Conservation (phyloP, 2,888 invertebrate genomes). For the Tubulanus polymorphus region DNA sequence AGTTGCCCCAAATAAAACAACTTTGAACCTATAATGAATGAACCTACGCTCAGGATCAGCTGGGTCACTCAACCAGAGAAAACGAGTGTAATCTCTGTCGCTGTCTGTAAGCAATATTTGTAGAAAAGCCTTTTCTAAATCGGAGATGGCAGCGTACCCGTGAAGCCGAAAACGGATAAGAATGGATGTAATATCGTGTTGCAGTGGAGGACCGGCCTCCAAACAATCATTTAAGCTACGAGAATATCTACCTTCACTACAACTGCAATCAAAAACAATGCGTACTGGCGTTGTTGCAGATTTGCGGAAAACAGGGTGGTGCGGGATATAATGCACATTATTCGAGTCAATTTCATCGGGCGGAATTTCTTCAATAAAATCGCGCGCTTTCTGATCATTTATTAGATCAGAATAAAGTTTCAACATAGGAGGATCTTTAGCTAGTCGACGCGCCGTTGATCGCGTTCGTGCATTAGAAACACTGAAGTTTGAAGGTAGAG, state of each 20-base stretch:
- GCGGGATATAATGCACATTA: constrained; percentile 11
- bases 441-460: too few relatives aligned
- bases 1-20: constrained; percentile 11
- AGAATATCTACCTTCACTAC: constrained; percentile 6
- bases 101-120: constrained; percentile 11
- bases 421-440: too few relatives aligned
- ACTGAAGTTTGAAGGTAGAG: too few relatives aligned
- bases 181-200: constrained; percentile 13
- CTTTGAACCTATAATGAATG: constrained; percentile 9
- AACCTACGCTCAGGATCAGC: background rate
- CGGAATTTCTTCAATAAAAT: background rate
- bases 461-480: too few relatives aligned
- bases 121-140: constrained; percentile 18
- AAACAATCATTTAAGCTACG: constrained; percentile 21
- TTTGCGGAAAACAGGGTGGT: constrained; percentile 11
- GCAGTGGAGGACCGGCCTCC: constrained; percentile 18
- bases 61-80: too few relatives aligned
- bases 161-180: constrained; percentile 17
- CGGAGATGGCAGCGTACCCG: constrained; percentile 14
- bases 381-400: too few relatives aligned
- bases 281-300: constrained; percentile 24
- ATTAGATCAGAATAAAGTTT: too few relatives aligned
- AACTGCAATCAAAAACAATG: constrained; percentile 26
- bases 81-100: constrained; percentile 16
- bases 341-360: too few relatives aligned